Conservation (phyloP, 2,888 invertebrate genomes). For the Latheticus oryzae region DNA sequence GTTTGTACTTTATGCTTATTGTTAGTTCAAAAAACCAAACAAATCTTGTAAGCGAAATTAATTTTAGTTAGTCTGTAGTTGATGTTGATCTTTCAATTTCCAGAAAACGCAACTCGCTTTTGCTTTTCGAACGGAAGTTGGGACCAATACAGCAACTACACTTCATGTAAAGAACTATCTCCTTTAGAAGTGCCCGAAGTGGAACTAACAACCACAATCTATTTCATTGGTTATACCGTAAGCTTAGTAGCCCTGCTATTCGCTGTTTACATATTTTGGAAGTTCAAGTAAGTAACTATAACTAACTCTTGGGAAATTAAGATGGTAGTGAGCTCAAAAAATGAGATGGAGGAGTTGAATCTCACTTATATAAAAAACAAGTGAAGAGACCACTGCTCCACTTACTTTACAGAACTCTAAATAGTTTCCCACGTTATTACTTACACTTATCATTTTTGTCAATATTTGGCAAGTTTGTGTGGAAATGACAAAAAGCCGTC, state of each 20-base stretch:
- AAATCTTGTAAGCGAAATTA: too few relatives aligned
- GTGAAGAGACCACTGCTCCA: conserved; percentile 66
- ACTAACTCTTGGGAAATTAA: too few relatives aligned
- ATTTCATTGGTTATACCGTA: conserved; percentile 85
- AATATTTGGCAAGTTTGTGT: conserved; percentile 27
- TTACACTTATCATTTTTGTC: conserved; percentile 2
- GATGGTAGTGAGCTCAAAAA: conserved; percentile 45
- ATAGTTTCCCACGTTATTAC: conserved; percentile 5
- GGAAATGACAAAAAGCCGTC: conserved; percentile 46
- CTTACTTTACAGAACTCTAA: conserved; percentile 56
- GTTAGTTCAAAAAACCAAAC: too few relatives aligned
- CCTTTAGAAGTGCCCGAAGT: conserved; percentile 54
- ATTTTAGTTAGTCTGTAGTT: neutral
- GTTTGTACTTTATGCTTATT: too few relatives aligned
- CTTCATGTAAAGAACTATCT: conserved; percentile 70
- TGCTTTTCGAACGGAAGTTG: conserved; percentile 82
- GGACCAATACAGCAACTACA: conserved; percentile 80
- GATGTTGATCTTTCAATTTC: conserved; percentile 47
- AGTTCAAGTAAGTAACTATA: conserved; percentile 81
- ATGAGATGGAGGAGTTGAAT: conserved; percentile 66
- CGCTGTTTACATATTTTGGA: conserved; percentile 85
- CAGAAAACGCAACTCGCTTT: conserved; percentile 86
- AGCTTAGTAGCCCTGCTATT: conserved; percentile 82
- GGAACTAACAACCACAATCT: conserved; percentile 80
- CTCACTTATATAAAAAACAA: conserved; percentile 63